Base-by-base conservation (phyloP, 2,888 invertebrate species). In the Lymantria dispar region DNA sequence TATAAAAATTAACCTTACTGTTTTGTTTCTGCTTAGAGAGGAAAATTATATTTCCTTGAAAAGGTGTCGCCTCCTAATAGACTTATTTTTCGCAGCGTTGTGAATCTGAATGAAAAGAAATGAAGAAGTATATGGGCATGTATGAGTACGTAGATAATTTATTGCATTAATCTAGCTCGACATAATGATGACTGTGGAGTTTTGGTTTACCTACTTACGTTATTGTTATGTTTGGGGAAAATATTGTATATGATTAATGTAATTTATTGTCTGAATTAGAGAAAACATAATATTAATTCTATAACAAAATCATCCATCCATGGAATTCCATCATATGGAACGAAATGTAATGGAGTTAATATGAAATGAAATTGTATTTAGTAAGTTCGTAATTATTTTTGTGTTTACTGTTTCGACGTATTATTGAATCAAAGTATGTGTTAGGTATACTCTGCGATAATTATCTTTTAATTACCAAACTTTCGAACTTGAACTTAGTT, bases 1-100 rank as follows among this genome's bases (percentile, higher is more conserved):
- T 45, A 30, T 47, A 39, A 33, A 52, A 47, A 59, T 37, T 56
- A 63, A 52, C 59, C 44, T 50, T 45, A 52, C 14, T 52, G 43
- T 58, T 50, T 58, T 51, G 52, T 50, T 47, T 54, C 45, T 56
- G 45, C 43, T 52, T 43, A 14, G 14, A 39, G 42, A 33, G 9
- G 14, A 11, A 36, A 48, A 48, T 40, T 30, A 48, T 33, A 36
- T 46, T 45, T 29, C 31, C 37, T 47, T 43, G 22, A 10, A 43
- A 48, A 48, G 33, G 36, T 48, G 45, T 36, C 12, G 30, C 22
- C 8, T 39, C 1, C 40, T 46, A 48, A 52, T 52, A 42, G 43
- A 38, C 38, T 38, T 38, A 38, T 38, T 38, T 38, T n/a, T 10
- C 12, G 38, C 12, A 12, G n/a, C n/a, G 11, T n/a, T 7, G 12